These are phyloP conservation scores for Drosophila sucinea DNA, from an alignment of 1,140 invertebrate genomes.

Conservation along the genomic window DNA sequence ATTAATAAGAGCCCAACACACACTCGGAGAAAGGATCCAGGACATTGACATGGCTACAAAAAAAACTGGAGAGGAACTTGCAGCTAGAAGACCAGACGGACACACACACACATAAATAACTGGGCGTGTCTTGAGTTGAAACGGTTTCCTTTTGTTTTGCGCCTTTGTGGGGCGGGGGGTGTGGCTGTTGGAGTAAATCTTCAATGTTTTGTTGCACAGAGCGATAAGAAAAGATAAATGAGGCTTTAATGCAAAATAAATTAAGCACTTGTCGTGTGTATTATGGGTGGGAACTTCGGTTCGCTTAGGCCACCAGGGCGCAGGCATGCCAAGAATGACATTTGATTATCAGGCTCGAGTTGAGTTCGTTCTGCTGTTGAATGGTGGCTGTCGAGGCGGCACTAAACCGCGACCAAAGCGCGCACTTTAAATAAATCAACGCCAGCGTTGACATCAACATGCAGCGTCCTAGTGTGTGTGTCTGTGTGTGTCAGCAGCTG, in stretches of 20 bases:
- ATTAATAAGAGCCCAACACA: conserved; percentile 72
- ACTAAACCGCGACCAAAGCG: conserved; percentile 42
- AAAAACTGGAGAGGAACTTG: conserved; percentile 21
- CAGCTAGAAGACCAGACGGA: conserved; percentile 39
- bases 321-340: conserved; percentile 70
- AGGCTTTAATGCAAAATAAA: conserved; percentile 80
- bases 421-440: conserved; percentile 69
- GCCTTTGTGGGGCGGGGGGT: conserved; percentile 18
- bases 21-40: conserved; percentile 42
- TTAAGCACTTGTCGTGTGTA: conserved; percentile 79
- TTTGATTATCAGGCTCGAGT: conserved; percentile 68
- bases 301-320: conserved; percentile 7
- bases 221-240: conserved; percentile 79
- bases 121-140: conserved; percentile 55
- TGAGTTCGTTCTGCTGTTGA: conserved; percentile 23
- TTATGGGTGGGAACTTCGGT: conserved; percentile 39
- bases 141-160: conserved; percentile 1
- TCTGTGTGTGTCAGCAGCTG: conserved; percentile 58
- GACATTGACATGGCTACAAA: conserved; percentile 65
- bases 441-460: conserved; percentile 59
- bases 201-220: conserved; percentile 74
- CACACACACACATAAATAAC: conserved; percentile 75
- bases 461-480: conserved; percentile 24
- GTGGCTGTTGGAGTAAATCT: conserved; percentile 71
- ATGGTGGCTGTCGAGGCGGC: conserved; percentile 46